phyloP scores from a whole-genome alignment of 1,140 invertebrate species.

The Orchestia grillus region DNA sequence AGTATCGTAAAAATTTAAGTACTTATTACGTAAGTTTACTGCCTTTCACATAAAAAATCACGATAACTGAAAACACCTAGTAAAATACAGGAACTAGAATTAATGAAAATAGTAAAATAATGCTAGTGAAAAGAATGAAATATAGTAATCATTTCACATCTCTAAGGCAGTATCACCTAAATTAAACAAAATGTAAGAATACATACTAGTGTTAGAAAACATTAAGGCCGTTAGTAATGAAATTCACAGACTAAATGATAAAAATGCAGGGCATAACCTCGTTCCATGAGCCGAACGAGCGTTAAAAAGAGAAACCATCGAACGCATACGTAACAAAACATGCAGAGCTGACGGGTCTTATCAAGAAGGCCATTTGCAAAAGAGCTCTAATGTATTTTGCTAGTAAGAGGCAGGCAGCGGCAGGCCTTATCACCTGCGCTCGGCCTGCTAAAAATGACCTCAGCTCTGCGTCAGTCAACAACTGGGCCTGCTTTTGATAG shows the following conservation, averaged over 20 bases:
- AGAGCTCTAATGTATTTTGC: constrained; percentile 8
- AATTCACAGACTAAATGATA: background rate
- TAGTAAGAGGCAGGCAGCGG: background rate
- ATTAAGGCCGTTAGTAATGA: background rate
- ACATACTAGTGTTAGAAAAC: background rate
- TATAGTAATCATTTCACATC: background rate
- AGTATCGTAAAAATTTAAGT: background rate
- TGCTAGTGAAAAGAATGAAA: background rate
- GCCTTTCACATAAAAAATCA: background rate
- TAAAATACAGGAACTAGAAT: background rate
- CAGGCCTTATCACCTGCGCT: background rate
- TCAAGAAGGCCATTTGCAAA: background rate
- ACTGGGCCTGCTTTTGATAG: background rate
- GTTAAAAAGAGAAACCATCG: background rate
- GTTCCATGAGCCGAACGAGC: background rate
- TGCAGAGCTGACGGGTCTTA: background rate
- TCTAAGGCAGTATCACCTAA: background rate
- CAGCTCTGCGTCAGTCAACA: background rate
- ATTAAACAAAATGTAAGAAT: background rate
- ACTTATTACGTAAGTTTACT: background rate
- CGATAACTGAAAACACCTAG: background rate
- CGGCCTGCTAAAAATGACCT: background rate
- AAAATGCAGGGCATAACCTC: background rate
- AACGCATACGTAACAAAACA: background rate
- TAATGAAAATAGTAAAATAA: background rate